Evolutionary conservation across 2,113 vertebrate genomes (phyloP), one percentile per base, ranked within the genome.

Genomic region (Eidolon helvum): DNA sequence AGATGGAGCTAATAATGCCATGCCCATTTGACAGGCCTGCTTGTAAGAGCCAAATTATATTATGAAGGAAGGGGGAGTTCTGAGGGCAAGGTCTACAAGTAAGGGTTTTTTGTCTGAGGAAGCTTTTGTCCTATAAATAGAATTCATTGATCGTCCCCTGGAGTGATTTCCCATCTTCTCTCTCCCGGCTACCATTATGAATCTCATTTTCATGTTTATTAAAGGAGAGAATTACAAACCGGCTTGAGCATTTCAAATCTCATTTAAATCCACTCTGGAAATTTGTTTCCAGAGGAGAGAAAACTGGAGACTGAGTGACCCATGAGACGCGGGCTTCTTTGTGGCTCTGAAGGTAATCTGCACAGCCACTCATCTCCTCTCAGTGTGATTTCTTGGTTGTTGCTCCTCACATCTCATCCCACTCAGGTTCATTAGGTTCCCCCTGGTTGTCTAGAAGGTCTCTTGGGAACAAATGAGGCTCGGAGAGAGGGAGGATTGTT

Each of bases 121-220:
- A 96, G 72, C 85, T 91, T 95, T 97, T 94, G 83, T 85, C 57
- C 68, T 96, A 95, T 94, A 95, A 97, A 94, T 97, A 96, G 95
- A 96, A 80, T 87, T 38, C 77, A 96, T 89, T 89, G 88, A 97
- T 96, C 12, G 2, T 71, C 38, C 77, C 14, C 77, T 94, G 85
- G 82, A 96, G 95, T 95, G 74, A 83, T 92, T 94, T 97, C 94
- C 94, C 68, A 71, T 97, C 84, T 95, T 92, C 55, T 86, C 65
- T 86, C 14, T 97, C 65, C 88, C 94, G 97, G 85, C 63, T 92
- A 71, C 94, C 87, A 50, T 79, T 95, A 75, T 48, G 78, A 94
- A 95, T 96, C 94, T 96, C 85, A 94, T 96, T 96, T 96, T 97
- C 85, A 50, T 87, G 59, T 93, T 96, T 95, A 95, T 94, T 93